Evolutionary conservation across 2,888 invertebrate genomes (phyloP), one percentile per base, ranked within the genome.

Genomic region (Tipula unca): DNA sequence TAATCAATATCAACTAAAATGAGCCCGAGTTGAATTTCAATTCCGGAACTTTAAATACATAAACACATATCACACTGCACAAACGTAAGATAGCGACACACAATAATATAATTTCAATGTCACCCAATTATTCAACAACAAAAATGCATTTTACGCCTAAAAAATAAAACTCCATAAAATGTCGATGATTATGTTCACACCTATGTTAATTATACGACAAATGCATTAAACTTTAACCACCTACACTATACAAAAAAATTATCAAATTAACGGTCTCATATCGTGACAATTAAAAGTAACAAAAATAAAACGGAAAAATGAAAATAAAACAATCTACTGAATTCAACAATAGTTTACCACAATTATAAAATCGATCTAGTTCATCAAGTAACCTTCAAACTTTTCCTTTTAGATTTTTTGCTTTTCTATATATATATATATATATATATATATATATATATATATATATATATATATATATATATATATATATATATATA

Each of bases 271-370:
- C 83, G 29, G 83, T 83, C 69, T 83, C 83, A 32, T 6, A 83
- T 83, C 83, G 83, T 83, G 83, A 83, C 83, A 83, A 83, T 83
- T 32, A 83, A 82, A 69, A 69, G 69, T 69, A 69, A 83, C 83
- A 83, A 83, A 83, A 83, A 83, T 13, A 32, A 83, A 32, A 25
- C 69, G 69, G 69, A 69, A 69, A 69, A 69, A 25, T 20, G 20
- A 69, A 69, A 69, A 69, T 69, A 25, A 20, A 25, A 69, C 25
- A 69, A 69, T 69, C 69, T 69, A 20, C 69, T 25, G 25, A 69
- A 83, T 32, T 83, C 20, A 69, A 48, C 48, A 17, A 48, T 6
- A 35, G 35, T 35, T 4, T 35, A 35, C 35, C 54, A 13, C 3
- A 83, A 83, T n/a, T 32, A 83, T 83, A 83, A 83, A 29, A 32